Evolutionary conservation across 2,888 invertebrate species (phyloP), one percentile per base, ranked within the genome.

Genomic region (Ophion ventricosus): DNA sequence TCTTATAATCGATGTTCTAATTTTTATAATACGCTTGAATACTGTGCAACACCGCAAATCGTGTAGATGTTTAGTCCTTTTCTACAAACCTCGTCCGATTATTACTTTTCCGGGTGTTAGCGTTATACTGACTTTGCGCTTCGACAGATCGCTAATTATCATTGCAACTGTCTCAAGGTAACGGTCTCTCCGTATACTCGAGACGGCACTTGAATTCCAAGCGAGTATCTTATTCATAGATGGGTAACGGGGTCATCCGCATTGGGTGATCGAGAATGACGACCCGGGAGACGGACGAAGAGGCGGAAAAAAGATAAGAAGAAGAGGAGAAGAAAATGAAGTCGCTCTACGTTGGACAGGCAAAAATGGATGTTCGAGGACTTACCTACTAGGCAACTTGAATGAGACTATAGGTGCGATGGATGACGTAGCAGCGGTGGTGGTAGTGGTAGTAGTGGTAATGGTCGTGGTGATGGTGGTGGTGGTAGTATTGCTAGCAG

Each of bases 331-430:
- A 63, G 20, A 20, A 20, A 59, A 43, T 17, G 67, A 11, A 59
- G 23, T 40, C 7, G 23, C 17, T 23, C 5, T 25, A n/a, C 25
- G 23, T 56, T 73, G 49, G 49, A 17, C 14, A 17, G 49, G 74
- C 64, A 75, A 14, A 75, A 79, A 78, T 59, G 81, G 63, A 63
- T 25, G 76, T 83, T 76, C 80, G 70, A 82, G 76, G 81, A 85
- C 87, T 83, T 83, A 87, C 87, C 87, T 86, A 85, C 83, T 83
- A 63, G 86, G 86, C 79, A 87, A 83, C 78, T 86, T 87, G 87
- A 87, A 87, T 86, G 87, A 87, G 74, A 87, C 87, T 73, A 87
- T 85, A 67, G 87, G 84, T 79, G 87, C 83, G 81, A 87, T 87
- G 29, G 84, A 84, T 84, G 85, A 84, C 54, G 85, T 79, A 74